phyloP scores from a whole-genome alignment of 2,888 invertebrate species.

The Trichopoda pennipes region DNA sequence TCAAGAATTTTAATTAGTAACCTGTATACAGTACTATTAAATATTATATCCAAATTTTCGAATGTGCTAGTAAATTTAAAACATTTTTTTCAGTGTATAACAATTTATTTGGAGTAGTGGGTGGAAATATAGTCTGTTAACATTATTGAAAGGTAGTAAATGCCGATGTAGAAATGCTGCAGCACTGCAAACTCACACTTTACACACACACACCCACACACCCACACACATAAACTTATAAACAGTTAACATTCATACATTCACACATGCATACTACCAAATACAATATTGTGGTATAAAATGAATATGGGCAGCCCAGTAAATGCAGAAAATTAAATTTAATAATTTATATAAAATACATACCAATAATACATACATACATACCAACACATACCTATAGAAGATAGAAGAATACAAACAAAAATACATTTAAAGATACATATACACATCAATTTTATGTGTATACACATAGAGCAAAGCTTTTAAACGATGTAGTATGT shows the following conservation, averaged over 20 bases:
- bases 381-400: slow-evolving; percentile 14
- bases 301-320: slow-evolving; percentile 70
- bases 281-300: slow-evolving; percentile 53
- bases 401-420: neutral
- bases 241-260: neutral
- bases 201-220: neutral
- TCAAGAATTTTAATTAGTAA: too few species aligned
- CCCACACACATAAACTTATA: neutral
- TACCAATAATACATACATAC: slow-evolving; percentile 48
- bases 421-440: neutral
- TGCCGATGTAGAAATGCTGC: slow-evolving; percentile 29
- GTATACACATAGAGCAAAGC: neutral
- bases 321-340: slow-evolving; percentile 80
- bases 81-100: slow-evolving; percentile 38
- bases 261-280: neutral
- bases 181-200: neutral
- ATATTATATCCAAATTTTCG: too few species aligned
- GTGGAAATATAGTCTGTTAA: slow-evolving; percentile 24
- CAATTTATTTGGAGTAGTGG: slow-evolving; percentile 36
- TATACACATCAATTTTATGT: too few species aligned
- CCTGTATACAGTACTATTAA: too few species aligned
- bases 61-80: too few species aligned
- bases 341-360: slow-evolving; percentile 76
- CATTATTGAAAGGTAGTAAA: slow-evolving; percentile 54
- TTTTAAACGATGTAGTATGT: neutral